Base-by-base conservation (phyloP, 2,113 vertebrate species). In the Nansenia antarctica region DNA sequence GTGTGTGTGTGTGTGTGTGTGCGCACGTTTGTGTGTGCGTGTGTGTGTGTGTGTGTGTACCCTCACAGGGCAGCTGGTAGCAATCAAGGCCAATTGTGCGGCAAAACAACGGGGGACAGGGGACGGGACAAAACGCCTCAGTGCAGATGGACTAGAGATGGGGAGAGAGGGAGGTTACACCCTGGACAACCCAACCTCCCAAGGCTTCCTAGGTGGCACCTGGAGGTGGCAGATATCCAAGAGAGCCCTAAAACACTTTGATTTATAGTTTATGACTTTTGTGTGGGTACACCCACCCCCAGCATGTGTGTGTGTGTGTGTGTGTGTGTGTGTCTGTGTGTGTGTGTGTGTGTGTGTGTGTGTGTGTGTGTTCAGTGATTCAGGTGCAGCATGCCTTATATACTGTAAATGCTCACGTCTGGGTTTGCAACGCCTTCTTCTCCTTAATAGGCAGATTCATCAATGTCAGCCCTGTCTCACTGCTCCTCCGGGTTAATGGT, bases 401-500 rank as follows among this genome's bases (percentile, higher is more conserved):
- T 45, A 49, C 39, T 35, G 6, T 35, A 5, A 35, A 35, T 11
- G 2, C 34, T 35, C 34, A 35, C 11, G 34, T 26, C 57, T 30
- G 24, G 62, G 60, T 70, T 60, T 70, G 52, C 9, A 31, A 35
- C 30, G 59, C 11, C 34, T 11, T 35, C 64, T 59, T 62, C 47
- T 39, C 32, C 24, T 65, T 76, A 81, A 83, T 79, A 35, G 65
- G 71, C 72, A 77, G 64, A 83, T 80, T 80, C 66, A 72, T 84
- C 82, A 79, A 72, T 66, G 74, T 75, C 69, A 59, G 70, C 74
- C 73, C 39, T 72, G 74, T 79, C 69, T 84, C 67, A 7, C 53
- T 70, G 73, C 71, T 53, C 62, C 72, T 77, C 61, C 73, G 77
- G 73, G 71, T 79, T 84, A 74, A 82, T 79, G 74, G 76, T 72